Base-by-base conservation (phyloP, 1,140 invertebrate species). In the Alviniconcha marisindica region DNA sequence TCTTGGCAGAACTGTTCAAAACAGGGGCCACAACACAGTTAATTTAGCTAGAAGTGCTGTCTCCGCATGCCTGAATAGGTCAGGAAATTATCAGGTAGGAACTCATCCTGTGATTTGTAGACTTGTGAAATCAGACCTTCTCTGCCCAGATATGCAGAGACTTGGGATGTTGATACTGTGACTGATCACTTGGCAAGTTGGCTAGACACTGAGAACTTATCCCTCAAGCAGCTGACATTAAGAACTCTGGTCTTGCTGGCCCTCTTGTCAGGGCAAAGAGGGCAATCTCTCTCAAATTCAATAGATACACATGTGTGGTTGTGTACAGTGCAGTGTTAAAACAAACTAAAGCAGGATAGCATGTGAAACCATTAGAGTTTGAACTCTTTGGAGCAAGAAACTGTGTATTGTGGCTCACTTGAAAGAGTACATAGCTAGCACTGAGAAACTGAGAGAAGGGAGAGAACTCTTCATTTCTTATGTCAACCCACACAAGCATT, bases 401-500 rank as follows among this genome's bases (percentile, higher is more conserved):
- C 7, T n/a, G 4, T 33, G 31, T 24, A 66, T 33, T 33, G 60
- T 28, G 60, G n/a, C n/a, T n/a, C n/a, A n/a, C n/a, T n/a, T n/a
- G n/a, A n/a, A n/a, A n/a, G n/a, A 66, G 24, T 66, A 66, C 31
- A n/a, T 33, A 7, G 5, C 7, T 7, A 66, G 60, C 4, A 66
- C 60, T 12, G 31, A 66, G 10, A 33, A 66, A 28, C 24, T 66
- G 24, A 66, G 60, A n/a, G 7, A 66, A 73, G 69, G 69, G 69
- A 73, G 33, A 73, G 14, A 42, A 73, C n/a, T 73, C 4, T 42
- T 73, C 40, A 73, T 73, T 73, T 73, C 18, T 21, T 60, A 36
- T 24, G 33, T 38, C 33, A 36, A 73, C 7, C 69, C 24, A 10
- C 40, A 21, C n/a, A 42, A 36, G 18, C 33, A 10, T 18, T 33